Evolutionary conservation across 2,888 invertebrate genomes (phyloP), one percentile per base, ranked within the genome.

Genomic region (Ectemnius continuus): DNA sequence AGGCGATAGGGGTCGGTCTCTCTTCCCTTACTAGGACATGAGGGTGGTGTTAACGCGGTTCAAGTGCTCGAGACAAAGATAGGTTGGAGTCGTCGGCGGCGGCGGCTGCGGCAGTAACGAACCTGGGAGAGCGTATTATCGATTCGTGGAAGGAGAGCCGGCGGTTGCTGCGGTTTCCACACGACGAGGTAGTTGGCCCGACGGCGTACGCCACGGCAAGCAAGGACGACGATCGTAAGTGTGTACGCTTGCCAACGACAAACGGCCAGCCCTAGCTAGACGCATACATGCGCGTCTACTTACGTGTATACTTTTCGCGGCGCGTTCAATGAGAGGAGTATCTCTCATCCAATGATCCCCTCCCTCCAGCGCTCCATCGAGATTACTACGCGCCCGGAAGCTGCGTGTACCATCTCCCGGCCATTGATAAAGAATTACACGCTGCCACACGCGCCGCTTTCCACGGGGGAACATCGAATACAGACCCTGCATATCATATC

Each of bases 121-220:
- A 62, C 61, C 68, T 57, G 68, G 70, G 58, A 62, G 16, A 36
- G 68, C 62, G 67, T 64, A 74, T 77, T 82, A 81, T 82, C 77
- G 81, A 82, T 82, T 76, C 70, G 65, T 64, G 28, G 68, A 73
- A 76, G 69, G 76, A 78, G 76, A 69, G 48, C 48, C 76, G 70
- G 52, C 59, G 70, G 70, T 67, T 70, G 70, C 69, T 70, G 67
- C 67, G 75, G 80, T 81, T 80, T 73, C 66, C 73, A 67, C 65
- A 52, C 69, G 64, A 68, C 71, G 73, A 23, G 62, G 73, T 36
- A 36, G 36, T 36, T 18, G 20, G 16, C 52, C 2, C 28, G 56
- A 64, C 61, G 45, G 46, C 46, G 61, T 2, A 4, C 46, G n/a
- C 4, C 20, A 11, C 26, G 61, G 45, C 36, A 45, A 26, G 45